Evolutionary conservation across 1,140 invertebrate genomes (phyloP), one percentile per base, ranked within the genome.

Genomic region (Trichogramma pretiosum): DNA sequence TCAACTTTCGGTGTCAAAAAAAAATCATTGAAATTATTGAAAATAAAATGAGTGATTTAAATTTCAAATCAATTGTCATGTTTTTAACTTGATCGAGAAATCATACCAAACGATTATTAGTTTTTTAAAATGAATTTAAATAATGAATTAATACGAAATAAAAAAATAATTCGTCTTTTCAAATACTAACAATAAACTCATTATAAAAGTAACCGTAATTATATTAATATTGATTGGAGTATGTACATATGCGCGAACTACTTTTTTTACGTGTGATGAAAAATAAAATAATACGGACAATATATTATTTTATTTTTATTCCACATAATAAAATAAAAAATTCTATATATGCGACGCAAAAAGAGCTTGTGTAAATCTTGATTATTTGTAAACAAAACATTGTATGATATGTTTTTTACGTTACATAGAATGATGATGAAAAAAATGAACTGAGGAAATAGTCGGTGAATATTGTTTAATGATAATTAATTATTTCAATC

Each of bases 241-340:
- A 62, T 70, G 62, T 69, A 68, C 54, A 66, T 68, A 68, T 59
- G 62, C 61, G 68, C 64, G 57, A 62, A 66, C 64, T n/a, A n/a
- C n/a, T n/a, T 68, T 70, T 71, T 51, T 70, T 70, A 65, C 68
- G 69, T 68, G 66, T 70, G 67, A 69, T 68, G 65, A 63, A 59
- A 57, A 55, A 60, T 56, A 56, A 56, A 28, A 28, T 7, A 28
- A 11, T n/a, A n/a, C n/a, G n/a, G n/a, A n/a, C n/a, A n/a, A n/a
- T n/a, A n/a, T n/a, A 51, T 63, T 56, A 64, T 63, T 62, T 62
- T 68, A 64, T 67, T 65, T 63, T 62, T 67, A 69, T 62, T 65
- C 65, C 56, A 64, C 53, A 61, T 56, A 50, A 53, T n/a, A n/a
- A n/a, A n/a, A n/a, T n/a, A n/a, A n/a, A n/a, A n/a, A n/a, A n/a